Conservation (phyloP, 2,113 vertebrate genomes). For the Psammodynastes pulverulentus region DNA sequence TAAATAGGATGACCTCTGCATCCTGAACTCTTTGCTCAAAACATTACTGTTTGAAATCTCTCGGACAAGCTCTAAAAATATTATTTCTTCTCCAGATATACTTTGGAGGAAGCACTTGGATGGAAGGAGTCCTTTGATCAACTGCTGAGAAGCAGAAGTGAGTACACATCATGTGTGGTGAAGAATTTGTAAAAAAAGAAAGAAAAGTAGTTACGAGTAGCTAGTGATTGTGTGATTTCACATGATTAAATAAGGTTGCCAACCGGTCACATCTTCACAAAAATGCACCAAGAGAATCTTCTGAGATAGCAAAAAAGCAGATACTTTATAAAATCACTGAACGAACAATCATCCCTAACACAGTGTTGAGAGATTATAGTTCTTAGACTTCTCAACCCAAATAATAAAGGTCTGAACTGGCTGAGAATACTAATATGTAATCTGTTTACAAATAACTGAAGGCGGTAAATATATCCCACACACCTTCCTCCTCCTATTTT, state of each 20-base stretch:
- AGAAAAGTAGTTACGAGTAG: not conserved
- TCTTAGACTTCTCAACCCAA: not conserved
- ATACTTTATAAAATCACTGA: not conserved
- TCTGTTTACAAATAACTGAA: not conserved
- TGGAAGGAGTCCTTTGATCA: constrained; percentile 90
- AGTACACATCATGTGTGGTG: constrained; percentile 57
- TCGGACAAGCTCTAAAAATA: not conserved
- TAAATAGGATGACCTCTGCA: not conserved
- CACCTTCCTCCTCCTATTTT: not conserved
- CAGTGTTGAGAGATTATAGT: too few species aligned
- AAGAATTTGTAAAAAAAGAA: not conserved
- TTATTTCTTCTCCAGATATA: constrained; percentile 70
- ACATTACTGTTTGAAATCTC: not conserved
- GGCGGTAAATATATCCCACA: not conserved
- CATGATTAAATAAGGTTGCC: not conserved
- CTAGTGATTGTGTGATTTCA: not conserved
- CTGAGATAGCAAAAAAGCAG: not conserved
- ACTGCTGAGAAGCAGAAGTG: constrained; percentile 90
- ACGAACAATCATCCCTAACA: not conserved
- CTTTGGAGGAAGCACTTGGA: constrained; percentile 78
- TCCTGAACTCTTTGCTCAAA: not conserved
- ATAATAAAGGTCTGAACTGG: not conserved
- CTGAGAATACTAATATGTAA: not conserved
- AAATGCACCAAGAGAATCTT: not conserved
- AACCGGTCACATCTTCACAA: not conserved